These are phyloP conservation scores for Tupaia tana DNA, from an alignment of 2,113 vertebrate species.

Conservation along the genomic window DNA sequence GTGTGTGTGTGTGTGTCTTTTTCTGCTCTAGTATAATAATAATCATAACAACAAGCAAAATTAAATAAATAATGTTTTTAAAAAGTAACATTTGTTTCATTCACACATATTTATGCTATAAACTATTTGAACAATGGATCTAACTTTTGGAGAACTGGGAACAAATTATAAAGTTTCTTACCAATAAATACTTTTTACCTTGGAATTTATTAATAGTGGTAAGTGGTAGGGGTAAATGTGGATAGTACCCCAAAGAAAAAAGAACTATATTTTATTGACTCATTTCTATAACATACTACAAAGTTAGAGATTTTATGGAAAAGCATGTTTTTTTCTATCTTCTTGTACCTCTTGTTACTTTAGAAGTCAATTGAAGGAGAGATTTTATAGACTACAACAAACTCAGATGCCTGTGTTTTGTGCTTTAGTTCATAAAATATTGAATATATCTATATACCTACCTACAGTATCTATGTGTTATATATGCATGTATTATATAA, in stretches of 20 bases:
- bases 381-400: not conserved
- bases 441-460: not conserved
- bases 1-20: no score
- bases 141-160: not conserved
- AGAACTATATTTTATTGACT: not conserved
- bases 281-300: not conserved
- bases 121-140: slow-evolving; percentile 8
- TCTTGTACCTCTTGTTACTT: not conserved
- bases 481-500: not conserved
- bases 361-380: not conserved
- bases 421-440: not conserved
- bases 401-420: not conserved
- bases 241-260: not conserved
- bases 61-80: no score
- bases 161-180: not conserved
- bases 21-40: no score
- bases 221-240: not conserved
- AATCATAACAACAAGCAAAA: no score
- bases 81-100: not conserved
- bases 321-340: not conserved
- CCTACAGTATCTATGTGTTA: no score
- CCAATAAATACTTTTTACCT: not conserved
- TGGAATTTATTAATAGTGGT: not conserved
- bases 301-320: not conserved
- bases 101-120: not conserved